Base-by-base conservation (phyloP, 2,113 vertebrate genomes). In the Mola mola region DNA sequence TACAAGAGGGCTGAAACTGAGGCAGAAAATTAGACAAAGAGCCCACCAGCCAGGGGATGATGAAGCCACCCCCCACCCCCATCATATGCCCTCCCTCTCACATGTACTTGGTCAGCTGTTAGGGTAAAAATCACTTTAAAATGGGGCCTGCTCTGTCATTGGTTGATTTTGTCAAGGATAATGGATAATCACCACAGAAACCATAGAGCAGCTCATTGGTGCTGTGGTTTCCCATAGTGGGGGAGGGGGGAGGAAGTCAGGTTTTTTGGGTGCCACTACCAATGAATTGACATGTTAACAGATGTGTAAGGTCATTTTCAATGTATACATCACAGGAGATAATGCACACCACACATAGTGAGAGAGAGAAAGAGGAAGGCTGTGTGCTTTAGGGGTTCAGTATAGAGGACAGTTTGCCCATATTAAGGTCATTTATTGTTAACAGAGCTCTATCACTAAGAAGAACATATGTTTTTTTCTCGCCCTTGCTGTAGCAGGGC, bases 101-200 rank as follows among this genome's bases (percentile, higher is more conserved):
- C 69, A 53, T 72, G 78, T 80, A 49, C 49, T 46, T 77, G 85
- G 81, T 58, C 25, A 52, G 75, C 66, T 72, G 75, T 79, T 68
- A 66, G 82, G 79, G 85, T 85, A 88, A 90, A 90, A 92, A 90
- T 90, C 88, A 89, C 86, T 91, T 89, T 84, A 83, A 85, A 89
- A 75, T 68, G 81, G 79, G 83, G 87, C 83, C 78, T 81, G 88
- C 77, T 75, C 85, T 91, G 89, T 91, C 89, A 90, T 91, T 92
- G 90, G 85, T 82, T 90, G 90, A 92, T 89, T 91, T 92, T 92
- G 90, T 90, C 87, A 89, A 90, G 91, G 89, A 92, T 91, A 92
- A 93, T 91, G 86, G 89, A 90, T 91, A 92, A 93, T 93, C 90
- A 88, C 88, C 85, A 76, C 82, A 64, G 85, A 87, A 88, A 83